Evolutionary conservation across 2,888 invertebrate genomes (phyloP), one percentile per base, ranked within the genome.

Genomic region (Mesorhabditis belari): DNA sequence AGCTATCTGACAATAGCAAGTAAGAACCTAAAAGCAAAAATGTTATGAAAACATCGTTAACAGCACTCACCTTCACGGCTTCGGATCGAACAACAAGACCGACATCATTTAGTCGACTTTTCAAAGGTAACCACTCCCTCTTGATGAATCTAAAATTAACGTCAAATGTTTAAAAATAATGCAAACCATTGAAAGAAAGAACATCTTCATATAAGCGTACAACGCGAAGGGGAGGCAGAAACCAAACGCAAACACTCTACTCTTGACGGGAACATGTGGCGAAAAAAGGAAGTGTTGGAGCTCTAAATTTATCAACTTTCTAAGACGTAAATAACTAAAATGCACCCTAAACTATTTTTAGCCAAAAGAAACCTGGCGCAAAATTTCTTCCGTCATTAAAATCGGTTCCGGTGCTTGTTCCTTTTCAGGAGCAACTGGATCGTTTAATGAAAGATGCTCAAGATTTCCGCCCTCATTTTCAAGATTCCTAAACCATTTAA

Each of bases 121-220:
- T 62, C 29, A 76, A 27, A 17, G 68, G n/a, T n/a, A n/a, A n/a
- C 65, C 23, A 59, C 53, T 75, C 76, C 77, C 53, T 77, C 76
- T 61, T 77, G 76, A 60, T 71, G 67, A n/a, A 70, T 26, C 9
- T 24, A 35, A 35, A 35, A 35, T 0, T n/a, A 35, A n/a, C 12
- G 44, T 35, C n/a, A 35, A 9, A 35, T 17, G 12, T 9, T n/a
- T 17, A n/a, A n/a, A 35, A n/a, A 9, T 9, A n/a, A 35, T 35
- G 12, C 12, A 35, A 35, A 71, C 67, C 77, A 77, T 77, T 44
- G 77, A 77, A 17, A 77, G 67, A 0, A 77, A 61, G n/a, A 21
- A 70, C 63, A 62, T 77, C 71, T 25, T 76, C 75, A 57, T 69
- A 74, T 25, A 63, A 19, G 24, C 63, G 55, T 9, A 71, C 64